Conservation (phyloP, 2,797 vertebrate species). For the Catamblyrhynchus diadema region DNA sequence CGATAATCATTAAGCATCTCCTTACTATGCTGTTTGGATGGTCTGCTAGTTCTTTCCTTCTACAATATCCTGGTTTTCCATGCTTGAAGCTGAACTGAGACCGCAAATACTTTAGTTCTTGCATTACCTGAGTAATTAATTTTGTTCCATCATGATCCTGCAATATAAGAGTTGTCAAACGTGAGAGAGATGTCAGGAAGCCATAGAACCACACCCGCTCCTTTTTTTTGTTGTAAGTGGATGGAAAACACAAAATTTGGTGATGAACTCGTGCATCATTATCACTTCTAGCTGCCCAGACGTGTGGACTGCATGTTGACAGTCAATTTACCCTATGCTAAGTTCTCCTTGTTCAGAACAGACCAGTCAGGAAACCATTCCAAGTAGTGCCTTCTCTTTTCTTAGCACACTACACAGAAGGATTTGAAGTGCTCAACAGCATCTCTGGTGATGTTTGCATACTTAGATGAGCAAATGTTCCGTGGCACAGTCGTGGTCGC, state of each 20-base stretch:
- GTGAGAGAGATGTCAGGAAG: neutral
- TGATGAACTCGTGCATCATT: neutral
- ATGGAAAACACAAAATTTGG: neutral
- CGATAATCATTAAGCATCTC: neutral
- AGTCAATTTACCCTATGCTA: neutral
- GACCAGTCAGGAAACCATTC: neutral
- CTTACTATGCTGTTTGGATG: neutral
- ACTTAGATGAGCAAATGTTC: neutral
- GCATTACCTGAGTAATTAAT: neutral
- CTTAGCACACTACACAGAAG: neutral
- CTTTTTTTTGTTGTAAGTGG: neutral
- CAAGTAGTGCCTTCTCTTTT: neutral
- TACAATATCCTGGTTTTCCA: neutral
- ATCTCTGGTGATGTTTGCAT: neutral
- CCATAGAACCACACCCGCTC: neutral
- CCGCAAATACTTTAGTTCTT: neutral
- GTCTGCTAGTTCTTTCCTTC: neutral
- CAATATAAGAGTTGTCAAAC: neutral
- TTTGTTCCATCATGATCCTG: neutral
- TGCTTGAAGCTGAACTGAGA: neutral
- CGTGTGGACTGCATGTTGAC: neutral
- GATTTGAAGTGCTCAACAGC: neutral
- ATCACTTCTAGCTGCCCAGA: neutral
- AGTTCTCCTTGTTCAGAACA: neutral
- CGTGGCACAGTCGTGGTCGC: fast-evolving